Percentiles rank a stretch among this genome's conserved stretches.
These are phyloP conservation scores for Ectemnius continuus DNA, from an alignment of 2,888 invertebrate species.

Conservation along the genomic window DNA sequence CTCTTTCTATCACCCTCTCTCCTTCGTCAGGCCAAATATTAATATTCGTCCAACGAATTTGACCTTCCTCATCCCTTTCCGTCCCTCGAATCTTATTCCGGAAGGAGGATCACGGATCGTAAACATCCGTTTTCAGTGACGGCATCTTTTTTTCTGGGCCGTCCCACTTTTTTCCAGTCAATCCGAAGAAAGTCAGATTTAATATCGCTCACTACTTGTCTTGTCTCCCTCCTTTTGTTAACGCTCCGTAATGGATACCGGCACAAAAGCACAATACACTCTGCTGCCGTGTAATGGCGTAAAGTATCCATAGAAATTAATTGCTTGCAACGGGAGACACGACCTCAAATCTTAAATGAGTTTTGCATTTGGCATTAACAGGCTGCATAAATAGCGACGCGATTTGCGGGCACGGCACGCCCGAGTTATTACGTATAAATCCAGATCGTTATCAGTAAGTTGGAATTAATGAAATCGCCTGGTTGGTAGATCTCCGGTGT, in stretches of 20 bases:
- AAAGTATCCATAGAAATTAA: background rate
- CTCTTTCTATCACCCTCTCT: too few species aligned
- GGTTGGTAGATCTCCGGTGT: constrained; percentile 28
- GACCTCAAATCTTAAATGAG: background rate
- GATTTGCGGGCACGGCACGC: background rate
- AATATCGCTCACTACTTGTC: background rate
- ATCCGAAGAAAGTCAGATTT: background rate
- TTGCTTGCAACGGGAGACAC: background rate
- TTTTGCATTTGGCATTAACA: background rate
- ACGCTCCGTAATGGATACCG: background rate
- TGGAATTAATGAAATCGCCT: constrained; percentile 3
- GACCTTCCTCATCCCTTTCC: constrained; percentile 9
- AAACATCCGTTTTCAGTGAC: background rate
- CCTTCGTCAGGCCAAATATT: constrained; percentile 35
- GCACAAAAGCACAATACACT: background rate
- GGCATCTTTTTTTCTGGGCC: constrained; percentile 4
- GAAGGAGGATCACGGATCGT: constrained; percentile 20
- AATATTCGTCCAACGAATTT: constrained; percentile 42
- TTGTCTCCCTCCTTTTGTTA: background rate
- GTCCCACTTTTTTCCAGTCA: constrained; percentile 1
- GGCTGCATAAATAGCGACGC: background rate
- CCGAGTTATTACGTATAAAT: constrained; percentile 1
- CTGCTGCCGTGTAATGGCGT: background rate
- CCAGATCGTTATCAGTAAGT: background rate
- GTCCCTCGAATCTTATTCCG: constrained; percentile 20